Evolutionary conservation across 2,888 invertebrate genomes (phyloP).

Genomic region (Drosophila subsilvestris): DNA sequence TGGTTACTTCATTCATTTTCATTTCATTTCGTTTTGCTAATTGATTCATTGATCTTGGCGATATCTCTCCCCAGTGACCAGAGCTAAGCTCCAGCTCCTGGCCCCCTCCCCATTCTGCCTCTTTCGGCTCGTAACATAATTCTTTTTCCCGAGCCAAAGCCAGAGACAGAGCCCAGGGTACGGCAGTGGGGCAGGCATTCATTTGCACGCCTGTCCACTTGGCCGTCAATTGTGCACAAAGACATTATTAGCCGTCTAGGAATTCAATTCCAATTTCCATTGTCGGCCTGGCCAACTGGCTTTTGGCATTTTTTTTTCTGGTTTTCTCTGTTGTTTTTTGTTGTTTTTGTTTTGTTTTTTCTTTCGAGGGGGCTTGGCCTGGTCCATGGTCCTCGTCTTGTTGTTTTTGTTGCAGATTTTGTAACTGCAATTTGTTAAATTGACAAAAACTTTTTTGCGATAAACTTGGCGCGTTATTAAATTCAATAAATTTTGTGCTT

Average conservation of each 20-base stretch:
- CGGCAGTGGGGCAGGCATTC: slow-evolving; percentile 42
- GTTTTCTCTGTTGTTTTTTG: neutral
- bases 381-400: neutral
- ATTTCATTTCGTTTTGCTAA: slow-evolving; percentile 68
- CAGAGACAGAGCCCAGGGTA: slow-evolving; percentile 3
- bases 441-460: slow-evolving; percentile 78
- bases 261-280: slow-evolving; percentile 77
- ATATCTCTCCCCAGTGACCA: slow-evolving; percentile 53
- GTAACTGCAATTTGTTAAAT: slow-evolving; percentile 74
- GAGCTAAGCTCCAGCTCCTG: slow-evolving; percentile 24
- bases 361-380: slow-evolving; percentile 56
- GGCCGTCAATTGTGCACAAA: slow-evolving; percentile 78
- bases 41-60: slow-evolving; percentile 79
- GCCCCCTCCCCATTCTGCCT: slow-evolving; percentile 3
- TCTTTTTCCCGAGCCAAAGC: slow-evolving; percentile 43
- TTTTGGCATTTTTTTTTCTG: slow-evolving; percentile 18
- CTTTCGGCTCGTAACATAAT: slow-evolving; percentile 64
- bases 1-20: slow-evolving; percentile 67
- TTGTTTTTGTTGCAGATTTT: slow-evolving; percentile 32
- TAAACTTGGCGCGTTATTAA: slow-evolving; percentile 79
- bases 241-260: slow-evolving; percentile 77
- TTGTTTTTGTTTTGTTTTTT: no score
- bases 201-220: slow-evolving; percentile 69
- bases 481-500: slow-evolving; percentile 68
- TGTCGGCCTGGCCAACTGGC: slow-evolving; percentile 50